phyloP scores from a whole-genome alignment of 2,113 vertebrate species.

The Microcebus lehilahytsara region DNA sequence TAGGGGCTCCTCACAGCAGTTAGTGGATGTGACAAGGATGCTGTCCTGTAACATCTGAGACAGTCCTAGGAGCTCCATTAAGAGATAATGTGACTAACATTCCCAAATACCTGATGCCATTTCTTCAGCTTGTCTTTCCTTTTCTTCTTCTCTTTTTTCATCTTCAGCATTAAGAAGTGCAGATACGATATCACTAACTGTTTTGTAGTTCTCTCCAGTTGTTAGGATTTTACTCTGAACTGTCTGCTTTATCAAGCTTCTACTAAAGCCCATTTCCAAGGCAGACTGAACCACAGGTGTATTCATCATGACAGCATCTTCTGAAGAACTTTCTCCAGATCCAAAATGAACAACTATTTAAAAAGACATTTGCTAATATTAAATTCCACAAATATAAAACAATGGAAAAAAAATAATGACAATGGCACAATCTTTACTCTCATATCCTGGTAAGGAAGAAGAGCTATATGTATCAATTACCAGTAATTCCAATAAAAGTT shows the following conservation, averaged over 20 bases:
- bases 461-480: background rate
- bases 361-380: slow-evolving; percentile 49
- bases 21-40: background rate
- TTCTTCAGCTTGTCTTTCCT: slow-evolving; percentile 92
- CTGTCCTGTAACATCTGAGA: background rate
- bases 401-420: background rate
- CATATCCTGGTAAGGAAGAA: background rate
- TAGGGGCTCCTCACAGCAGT: background rate
- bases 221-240: slow-evolving; percentile 95
- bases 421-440: background rate
- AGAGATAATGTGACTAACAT: background rate
- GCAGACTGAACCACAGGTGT: slow-evolving; percentile 93
- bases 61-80: background rate
- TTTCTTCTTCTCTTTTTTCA: slow-evolving; percentile 94
- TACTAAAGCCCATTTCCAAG: slow-evolving; percentile 97
- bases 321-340: slow-evolving; percentile 89
- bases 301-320: slow-evolving; percentile 97
- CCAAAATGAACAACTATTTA: slow-evolving; percentile 91
- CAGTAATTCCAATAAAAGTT: background rate
- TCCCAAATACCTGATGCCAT: slow-evolving; percentile 90
- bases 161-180: slow-evolving; percentile 94
- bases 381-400: slow-evolving; percentile 40
- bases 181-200: slow-evolving; percentile 93
- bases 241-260: slow-evolving; percentile 92
- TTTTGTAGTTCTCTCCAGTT: slow-evolving; percentile 94